phyloP scores from a whole-genome alignment of 2,888 invertebrate genomes.

The Stenurella melanura region DNA sequence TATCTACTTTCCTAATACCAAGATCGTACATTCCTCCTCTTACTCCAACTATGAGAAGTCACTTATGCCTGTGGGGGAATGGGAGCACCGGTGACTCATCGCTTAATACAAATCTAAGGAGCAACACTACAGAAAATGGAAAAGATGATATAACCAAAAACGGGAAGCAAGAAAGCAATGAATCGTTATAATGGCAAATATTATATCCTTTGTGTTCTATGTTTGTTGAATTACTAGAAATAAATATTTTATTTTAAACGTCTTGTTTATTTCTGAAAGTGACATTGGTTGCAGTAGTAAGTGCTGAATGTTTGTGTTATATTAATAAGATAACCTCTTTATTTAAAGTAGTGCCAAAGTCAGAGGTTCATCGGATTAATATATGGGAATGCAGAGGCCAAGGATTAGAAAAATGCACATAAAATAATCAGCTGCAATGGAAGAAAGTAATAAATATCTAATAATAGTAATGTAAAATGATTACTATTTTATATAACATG shows the following conservation, averaged over 20 bases:
- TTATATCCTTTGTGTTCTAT: neutral
- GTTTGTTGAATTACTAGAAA: neutral
- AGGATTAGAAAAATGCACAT: no score
- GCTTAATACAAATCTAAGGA: conserved; percentile 14
- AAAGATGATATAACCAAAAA: neutral
- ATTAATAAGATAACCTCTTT: no score
- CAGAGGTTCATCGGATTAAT: no score
- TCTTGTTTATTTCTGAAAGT: neutral
- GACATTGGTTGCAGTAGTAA: neutral
- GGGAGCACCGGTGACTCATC: conserved; percentile 38
- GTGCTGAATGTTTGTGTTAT: no score
- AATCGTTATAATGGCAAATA: neutral
- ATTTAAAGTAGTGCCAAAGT: no score
- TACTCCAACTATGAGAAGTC: conserved; percentile 86
- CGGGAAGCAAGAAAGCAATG: conserved; percentile 15
- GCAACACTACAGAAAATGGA: conserved; percentile 16
- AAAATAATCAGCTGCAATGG: no score
- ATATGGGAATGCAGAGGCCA: no score
- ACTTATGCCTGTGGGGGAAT: conserved; percentile 79
- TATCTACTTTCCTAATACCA: conserved; percentile 97
- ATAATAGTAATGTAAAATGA: no score
- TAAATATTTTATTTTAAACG: neutral
- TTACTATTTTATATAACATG: no score
- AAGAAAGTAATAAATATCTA: no score
- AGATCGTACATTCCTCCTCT: conserved; percentile 92